phyloP scores from a whole-genome alignment of 2,888 invertebrate genomes.

The Leptinotarsa tumamoca region DNA sequence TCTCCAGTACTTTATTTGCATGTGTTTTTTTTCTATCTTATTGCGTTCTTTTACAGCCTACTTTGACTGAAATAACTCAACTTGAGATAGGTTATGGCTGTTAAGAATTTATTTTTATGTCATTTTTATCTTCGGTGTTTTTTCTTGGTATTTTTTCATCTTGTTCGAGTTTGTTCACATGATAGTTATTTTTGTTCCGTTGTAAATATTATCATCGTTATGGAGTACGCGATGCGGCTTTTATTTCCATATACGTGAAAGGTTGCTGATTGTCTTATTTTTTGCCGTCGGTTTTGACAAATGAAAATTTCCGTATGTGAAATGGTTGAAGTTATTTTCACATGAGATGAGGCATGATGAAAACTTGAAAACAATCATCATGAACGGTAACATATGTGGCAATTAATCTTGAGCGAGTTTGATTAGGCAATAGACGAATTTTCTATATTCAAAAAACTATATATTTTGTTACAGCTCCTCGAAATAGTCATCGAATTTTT shows the following conservation, averaged over 20 bases:
- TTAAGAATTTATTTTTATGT: conserved; percentile 60
- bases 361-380: not conserved
- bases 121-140: conserved; percentile 47
- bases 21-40: conserved; percentile 66
- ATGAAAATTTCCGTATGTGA: not conserved
- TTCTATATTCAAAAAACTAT: no score
- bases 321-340: not conserved
- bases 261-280: conserved; percentile 15
- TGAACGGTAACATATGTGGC: not conserved
- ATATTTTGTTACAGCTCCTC: no score
- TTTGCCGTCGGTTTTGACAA: not conserved
- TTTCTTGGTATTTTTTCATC: conserved; percentile 37
- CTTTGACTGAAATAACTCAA: conserved; percentile 67
- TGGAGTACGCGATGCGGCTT: not conserved
- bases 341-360: not conserved
- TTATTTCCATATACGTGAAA: not conserved
- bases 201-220: conserved; percentile 41
- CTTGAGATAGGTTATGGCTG: conserved; percentile 66
- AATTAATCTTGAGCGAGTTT: no score
- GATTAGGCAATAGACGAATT: no score
- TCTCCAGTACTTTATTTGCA: conserved; percentile 68
- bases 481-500: no score
- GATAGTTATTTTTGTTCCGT: conserved; percentile 41
- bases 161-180: conserved; percentile 48
- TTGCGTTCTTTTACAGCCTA: conserved; percentile 67